Evolutionary conservation across 2,113 vertebrate genomes (phyloP).

Genomic region (Dicrurus megarhynchus): DNA sequence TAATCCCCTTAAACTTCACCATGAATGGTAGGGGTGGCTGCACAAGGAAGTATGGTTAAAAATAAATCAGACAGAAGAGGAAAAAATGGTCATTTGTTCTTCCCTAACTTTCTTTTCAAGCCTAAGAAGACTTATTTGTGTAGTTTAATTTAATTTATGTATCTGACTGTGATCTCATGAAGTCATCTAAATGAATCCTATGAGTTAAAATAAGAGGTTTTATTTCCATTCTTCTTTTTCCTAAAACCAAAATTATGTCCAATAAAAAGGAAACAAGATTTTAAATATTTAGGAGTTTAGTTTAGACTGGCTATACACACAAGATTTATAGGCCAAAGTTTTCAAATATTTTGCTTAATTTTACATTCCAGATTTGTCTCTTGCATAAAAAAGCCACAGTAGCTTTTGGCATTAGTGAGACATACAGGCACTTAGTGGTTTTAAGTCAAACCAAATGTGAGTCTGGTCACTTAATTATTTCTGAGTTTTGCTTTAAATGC

Average conservation of each 20-base stretch:
- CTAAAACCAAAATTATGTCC: neutral
- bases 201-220: constrained; percentile 5
- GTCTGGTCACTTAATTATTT: neutral
- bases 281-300: constrained; percentile 46
- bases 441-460: neutral
- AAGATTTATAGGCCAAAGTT: neutral
- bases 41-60: neutral
- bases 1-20: neutral
- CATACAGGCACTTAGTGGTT: neutral
- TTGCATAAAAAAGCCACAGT: neutral
- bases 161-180: neutral
- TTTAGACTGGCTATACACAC: neutral
- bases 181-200: neutral
- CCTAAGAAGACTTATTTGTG: neutral
- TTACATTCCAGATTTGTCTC: neutral
- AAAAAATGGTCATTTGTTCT: neutral
- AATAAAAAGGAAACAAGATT: constrained; percentile 50
- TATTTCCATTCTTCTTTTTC: constrained; percentile 4
- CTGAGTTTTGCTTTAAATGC: neutral
- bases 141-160: constrained; percentile 24
- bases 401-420: neutral
- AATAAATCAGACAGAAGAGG: neutral
- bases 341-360: constrained; percentile 29
- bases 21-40: neutral
- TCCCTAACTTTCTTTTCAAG: neutral